phyloP scores from a whole-genome alignment of 2,888 invertebrate species.

The Noctuana brunneofusca region DNA sequence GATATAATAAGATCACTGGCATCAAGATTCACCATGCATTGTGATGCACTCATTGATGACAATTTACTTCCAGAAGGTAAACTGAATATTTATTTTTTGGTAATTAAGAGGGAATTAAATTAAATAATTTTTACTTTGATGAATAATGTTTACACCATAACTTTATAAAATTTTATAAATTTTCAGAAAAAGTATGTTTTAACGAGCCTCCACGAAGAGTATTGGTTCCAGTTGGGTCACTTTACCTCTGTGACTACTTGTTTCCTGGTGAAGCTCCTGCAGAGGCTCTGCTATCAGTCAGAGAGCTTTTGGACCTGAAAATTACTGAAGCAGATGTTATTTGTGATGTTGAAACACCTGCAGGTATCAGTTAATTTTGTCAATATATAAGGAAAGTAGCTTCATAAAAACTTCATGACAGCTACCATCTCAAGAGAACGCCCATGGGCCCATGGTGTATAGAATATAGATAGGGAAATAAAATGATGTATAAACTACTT shows the following conservation, averaged over 20 bases:
- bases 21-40: constrained; percentile 94
- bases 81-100: neutral
- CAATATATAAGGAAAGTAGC: too few species aligned
- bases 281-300: constrained; percentile 90
- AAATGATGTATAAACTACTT: too few species aligned
- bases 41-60: constrained; percentile 95
- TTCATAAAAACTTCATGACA: too few species aligned
- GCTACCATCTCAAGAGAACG: too few species aligned
- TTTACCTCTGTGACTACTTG: constrained; percentile 93
- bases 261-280: constrained; percentile 95
- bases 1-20: constrained; percentile 93
- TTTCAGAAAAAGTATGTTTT: constrained; percentile 87
- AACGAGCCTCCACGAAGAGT: constrained; percentile 96
- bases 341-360: constrained; percentile 89
- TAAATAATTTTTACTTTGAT: too few species aligned
- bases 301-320: constrained; percentile 91
- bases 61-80: constrained; percentile 87
- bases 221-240: constrained; percentile 85
- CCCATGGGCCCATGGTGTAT: too few species aligned
- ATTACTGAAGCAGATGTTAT: constrained; percentile 87
- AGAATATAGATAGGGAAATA: too few species aligned
- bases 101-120: too few species aligned
- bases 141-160: neutral
- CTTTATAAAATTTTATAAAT: neutral
- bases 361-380: constrained; percentile 81